Evolutionary conservation across 2,113 vertebrate species (phyloP).

Genomic region (Ammodytes marinus): DNA sequence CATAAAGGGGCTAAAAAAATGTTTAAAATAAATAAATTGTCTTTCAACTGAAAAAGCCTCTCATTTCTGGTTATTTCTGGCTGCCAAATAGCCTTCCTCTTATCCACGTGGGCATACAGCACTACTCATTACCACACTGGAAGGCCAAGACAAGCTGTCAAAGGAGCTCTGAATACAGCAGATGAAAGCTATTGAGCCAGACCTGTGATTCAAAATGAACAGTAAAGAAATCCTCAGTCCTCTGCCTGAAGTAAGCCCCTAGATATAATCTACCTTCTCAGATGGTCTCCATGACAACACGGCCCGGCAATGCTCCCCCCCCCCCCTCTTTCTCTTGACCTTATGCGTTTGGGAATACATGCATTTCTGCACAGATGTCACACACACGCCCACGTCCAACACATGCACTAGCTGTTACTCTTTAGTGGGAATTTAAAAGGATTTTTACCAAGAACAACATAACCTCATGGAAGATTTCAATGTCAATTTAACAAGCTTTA

Average conservation of each 20-base stretch:
- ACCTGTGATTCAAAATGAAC: background rate
- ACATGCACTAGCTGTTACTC: background rate
- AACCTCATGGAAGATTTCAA: background rate
- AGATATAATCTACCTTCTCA: background rate
- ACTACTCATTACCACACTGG: background rate
- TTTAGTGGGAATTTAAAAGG: too few species aligned
- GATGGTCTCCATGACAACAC: constrained; percentile 57
- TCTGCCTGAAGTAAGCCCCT: constrained; percentile 7
- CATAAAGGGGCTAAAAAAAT: constrained; percentile 9
- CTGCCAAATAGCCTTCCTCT: constrained; percentile 4
- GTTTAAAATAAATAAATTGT: constrained; percentile 58
- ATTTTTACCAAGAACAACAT: background rate
- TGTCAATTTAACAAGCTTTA: too few species aligned
- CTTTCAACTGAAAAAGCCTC: constrained; percentile 13
- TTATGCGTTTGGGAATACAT: background rate
- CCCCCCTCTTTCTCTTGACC: background rate
- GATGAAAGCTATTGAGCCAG: constrained; percentile 18
- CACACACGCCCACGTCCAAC: constrained; percentile 3
- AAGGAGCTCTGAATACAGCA: constrained; percentile 16
- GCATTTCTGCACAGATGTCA: constrained; percentile 12
- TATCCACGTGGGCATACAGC: background rate
- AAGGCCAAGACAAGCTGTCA: background rate
- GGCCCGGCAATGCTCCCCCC: background rate
- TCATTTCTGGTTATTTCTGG: constrained; percentile 34
- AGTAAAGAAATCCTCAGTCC: background rate